These are phyloP conservation scores for Siniperca obscura DNA, from an alignment of 2,797 vertebrate genomes.

Conservation along the genomic window DNA sequence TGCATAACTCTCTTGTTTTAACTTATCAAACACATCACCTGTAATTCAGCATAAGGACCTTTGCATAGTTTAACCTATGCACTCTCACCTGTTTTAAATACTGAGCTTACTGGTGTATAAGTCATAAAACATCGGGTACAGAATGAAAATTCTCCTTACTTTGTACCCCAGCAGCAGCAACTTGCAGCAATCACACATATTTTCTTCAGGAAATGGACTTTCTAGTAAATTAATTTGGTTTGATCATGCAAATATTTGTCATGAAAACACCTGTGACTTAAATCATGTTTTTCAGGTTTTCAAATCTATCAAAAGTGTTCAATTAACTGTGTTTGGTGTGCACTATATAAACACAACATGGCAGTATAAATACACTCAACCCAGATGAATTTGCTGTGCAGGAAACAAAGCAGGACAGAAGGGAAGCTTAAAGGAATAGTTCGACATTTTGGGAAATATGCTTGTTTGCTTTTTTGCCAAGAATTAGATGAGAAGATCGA, in stretches of 20 bases:
- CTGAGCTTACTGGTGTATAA: too few relatives aligned
- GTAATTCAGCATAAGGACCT: too few relatives aligned
- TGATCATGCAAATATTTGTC: not conserved
- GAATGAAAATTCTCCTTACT: not conserved
- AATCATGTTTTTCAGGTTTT: slow-evolving; percentile 22
- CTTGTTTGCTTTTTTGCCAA: too few relatives aligned
- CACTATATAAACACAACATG: not conserved
- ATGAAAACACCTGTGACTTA: slow-evolving; percentile 8
- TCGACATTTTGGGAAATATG: too few relatives aligned
- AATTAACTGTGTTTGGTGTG: not conserved
- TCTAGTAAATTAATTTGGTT: not conserved
- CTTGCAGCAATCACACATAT: not conserved
- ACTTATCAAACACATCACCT: too few relatives aligned
- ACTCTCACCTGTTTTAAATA: too few relatives aligned
- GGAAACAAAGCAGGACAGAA: not conserved
- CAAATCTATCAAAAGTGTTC: not conserved
- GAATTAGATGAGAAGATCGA: too few relatives aligned
- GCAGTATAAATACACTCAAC: not conserved
- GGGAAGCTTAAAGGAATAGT: not conserved
- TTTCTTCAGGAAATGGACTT: not conserved
- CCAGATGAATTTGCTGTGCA: not conserved
- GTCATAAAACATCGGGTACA: not conserved
- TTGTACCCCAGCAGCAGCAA: too few relatives aligned
- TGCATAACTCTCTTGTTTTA: too few relatives aligned
- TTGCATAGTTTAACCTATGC: too few relatives aligned